These are phyloP conservation scores for Psittacus erithacus DNA, from an alignment of 2,113 vertebrate species.

Conservation along the genomic window DNA sequence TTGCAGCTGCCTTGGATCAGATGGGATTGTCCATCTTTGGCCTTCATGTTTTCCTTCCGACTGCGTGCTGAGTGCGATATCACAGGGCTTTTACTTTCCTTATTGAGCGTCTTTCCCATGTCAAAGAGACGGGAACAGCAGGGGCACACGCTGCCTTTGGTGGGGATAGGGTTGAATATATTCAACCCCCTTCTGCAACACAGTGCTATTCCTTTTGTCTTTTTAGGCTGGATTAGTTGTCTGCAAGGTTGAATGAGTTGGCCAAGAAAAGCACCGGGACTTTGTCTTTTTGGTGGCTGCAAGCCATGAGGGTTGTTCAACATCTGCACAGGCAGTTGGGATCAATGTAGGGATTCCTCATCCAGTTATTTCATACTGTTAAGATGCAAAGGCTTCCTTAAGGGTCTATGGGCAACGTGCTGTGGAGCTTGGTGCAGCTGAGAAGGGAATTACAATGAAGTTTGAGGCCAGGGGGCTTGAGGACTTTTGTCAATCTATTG, in stretches of 20 bases:
- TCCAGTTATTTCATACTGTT: neutral
- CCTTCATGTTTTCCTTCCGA: rapidly evolving
- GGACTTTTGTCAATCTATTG: neutral
- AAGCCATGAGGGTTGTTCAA: neutral
- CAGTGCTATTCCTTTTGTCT: rapidly evolving
- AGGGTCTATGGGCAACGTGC: neutral
- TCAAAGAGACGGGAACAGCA: neutral
- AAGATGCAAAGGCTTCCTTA: neutral
- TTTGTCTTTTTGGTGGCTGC: neutral
- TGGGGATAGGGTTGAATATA: neutral
- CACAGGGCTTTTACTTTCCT: neutral
- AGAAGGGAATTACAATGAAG: neutral
- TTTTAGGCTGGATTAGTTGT: neutral
- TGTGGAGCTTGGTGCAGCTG: neutral
- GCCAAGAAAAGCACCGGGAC: neutral
- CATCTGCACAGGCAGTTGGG: neutral
- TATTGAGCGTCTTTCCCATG: rapidly evolving
- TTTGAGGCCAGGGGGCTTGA: neutral
- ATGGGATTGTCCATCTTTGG: neutral
- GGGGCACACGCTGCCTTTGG: neutral
- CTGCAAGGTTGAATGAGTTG: neutral
- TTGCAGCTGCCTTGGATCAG: neutral
- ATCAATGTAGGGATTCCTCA: neutral
- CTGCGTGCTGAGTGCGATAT: rapidly evolving
- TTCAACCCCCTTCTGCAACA: neutral